Base-by-base conservation (phyloP, 2,888 invertebrate genomes). In the Drosophila putrida region DNA sequence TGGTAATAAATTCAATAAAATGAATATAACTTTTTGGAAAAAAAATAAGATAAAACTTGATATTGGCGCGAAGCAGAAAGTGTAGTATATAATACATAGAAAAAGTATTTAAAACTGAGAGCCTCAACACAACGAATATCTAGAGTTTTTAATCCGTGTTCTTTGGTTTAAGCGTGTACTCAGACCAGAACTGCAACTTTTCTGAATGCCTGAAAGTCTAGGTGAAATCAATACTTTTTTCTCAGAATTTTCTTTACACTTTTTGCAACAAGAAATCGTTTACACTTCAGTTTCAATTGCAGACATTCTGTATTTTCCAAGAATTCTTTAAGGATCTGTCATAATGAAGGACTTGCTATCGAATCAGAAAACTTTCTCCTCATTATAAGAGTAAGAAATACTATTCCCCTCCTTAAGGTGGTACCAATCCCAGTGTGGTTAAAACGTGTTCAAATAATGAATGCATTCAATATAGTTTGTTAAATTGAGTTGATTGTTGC, bases 381-480 rank as follows among this genome's bases (percentile, higher is more conserved):
- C 33, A 54, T 43, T 33, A 25, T 15, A 43, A 20, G 41, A 5
- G 43, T 33, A 33, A 25, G 43, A 31, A 25, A 43, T 25, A 13
- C 33, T 53, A 41, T 20, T 6, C 2, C 5, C 13, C 36, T n/a
- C 3, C 36, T 13, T 15, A 8, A 27, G 15, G 38, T 6, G 6
- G 6, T 35, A 0, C 33, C 25, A 27, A 25, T 36, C 25, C 11
- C 35, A 11, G 6, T 51, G 27, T 9, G 33, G 27, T 25, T 49
- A 6, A 35, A 35, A 10, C 28, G 28, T 53, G 53, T 28, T 15
- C 35, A 25, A 53, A 44, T 60, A n/a, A 60, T 53, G 53, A 61
- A 53, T 54, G 61, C 31, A 36, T 44, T 54, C 28, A 54, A 46
- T 54, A 55, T 55, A 62, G 46, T 54, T 54, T 27, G 33, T 49